phyloP scores from a whole-genome alignment of 2,797 vertebrate genomes.

The Florisuga fusca region DNA sequence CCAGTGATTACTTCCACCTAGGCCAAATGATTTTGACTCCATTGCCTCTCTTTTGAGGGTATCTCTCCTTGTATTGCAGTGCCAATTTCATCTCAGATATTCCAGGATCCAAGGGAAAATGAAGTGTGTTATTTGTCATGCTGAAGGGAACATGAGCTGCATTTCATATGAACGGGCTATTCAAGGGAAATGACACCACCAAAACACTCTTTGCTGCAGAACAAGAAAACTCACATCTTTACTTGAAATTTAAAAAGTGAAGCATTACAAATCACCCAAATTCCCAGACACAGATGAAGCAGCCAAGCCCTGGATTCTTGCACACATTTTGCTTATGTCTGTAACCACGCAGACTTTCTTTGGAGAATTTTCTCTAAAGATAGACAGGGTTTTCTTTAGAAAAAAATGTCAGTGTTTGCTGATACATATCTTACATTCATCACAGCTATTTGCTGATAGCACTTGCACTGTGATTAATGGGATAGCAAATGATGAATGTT shows the following conservation, averaged over 20 bases:
- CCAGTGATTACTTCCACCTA: background rate
- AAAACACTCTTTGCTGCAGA: background rate
- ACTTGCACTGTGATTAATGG: background rate
- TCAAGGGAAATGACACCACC: background rate
- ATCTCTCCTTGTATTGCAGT: background rate
- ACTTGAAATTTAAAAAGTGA: slow-evolving; percentile 4
- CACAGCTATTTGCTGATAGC: slow-evolving; percentile 21
- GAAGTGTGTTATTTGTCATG: background rate
- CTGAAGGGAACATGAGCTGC: background rate
- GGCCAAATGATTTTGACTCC: background rate
- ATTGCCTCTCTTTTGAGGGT: background rate
- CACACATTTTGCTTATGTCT: background rate
- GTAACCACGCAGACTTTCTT: background rate
- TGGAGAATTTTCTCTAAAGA: background rate
- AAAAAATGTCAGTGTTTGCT: background rate
- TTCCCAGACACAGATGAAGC: background rate
- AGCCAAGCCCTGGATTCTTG: background rate
- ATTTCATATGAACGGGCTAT: background rate
- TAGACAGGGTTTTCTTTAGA: background rate
- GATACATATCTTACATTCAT: background rate
- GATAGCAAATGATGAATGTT: background rate
- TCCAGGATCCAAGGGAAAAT: background rate
- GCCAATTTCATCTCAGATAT: slow-evolving; percentile 33
- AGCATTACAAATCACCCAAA: background rate
- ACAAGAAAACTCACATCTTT: background rate